A percentile compares a stretch with the other conserved stretches of the same genome.
These are phyloP conservation scores for Amblyornis subalaris DNA, from an alignment of 2,113 vertebrate genomes.

Conservation along the genomic window DNA sequence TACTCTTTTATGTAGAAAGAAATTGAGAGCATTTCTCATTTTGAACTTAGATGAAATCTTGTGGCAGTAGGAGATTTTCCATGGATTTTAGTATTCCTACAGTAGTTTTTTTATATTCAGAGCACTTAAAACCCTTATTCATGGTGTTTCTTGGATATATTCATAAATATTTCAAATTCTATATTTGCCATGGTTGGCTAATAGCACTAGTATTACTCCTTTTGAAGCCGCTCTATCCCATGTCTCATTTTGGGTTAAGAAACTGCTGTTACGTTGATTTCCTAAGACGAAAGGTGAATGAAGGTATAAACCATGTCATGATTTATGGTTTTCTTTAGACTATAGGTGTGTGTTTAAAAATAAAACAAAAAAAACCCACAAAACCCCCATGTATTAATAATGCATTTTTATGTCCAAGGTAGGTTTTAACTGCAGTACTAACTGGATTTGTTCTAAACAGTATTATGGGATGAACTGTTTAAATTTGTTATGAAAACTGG, in stretches of 20 bases:
- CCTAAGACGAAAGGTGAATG: neutral
- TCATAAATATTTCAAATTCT: neutral
- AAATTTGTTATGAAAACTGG: neutral
- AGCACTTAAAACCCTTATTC: neutral
- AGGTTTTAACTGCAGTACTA: neutral
- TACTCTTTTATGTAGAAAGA: neutral
- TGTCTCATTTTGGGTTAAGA: neutral
- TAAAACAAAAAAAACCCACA: neutral
- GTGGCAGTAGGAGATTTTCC: neutral
- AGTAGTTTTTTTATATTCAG: neutral
- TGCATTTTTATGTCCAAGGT: neutral
- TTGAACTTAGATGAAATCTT: neutral
- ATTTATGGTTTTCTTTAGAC: neutral
- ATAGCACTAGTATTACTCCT: neutral
- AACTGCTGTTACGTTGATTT: neutral
- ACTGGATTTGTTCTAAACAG: neutral
- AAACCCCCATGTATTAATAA: neutral
- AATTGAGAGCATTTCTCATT: neutral
- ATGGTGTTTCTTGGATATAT: neutral
- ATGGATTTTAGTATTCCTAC: neutral
- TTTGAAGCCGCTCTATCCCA: neutral
- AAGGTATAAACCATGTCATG: neutral
- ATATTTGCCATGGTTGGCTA: neutral
- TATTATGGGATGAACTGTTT: neutral
- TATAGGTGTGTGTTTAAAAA: neutral